Evolutionary conservation across 2,797 vertebrate genomes (phyloP).

Genomic region (Pseudotriccus pelzelni): DNA sequence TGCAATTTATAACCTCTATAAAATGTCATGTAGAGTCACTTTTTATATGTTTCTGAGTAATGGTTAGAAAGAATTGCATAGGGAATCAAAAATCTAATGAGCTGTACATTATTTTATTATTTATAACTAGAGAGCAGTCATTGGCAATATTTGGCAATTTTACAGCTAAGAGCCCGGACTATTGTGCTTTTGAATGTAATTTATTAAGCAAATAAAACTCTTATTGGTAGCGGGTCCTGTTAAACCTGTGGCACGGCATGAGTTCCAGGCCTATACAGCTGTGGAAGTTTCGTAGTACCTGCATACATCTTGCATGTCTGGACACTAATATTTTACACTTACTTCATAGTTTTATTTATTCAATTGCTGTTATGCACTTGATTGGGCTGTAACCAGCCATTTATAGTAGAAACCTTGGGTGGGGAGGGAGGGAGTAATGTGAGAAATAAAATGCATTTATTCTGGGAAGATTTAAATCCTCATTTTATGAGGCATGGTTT

Average conservation of each 20-base stretch:
- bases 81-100: constrained; percentile 82
- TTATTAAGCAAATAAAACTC: constrained; percentile 85
- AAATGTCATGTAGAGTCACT: constrained; percentile 77
- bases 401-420: constrained; percentile 68
- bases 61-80: constrained; percentile 76
- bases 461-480: constrained; percentile 71
- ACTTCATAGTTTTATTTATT: constrained; percentile 82
- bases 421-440: constrained; percentile 24
- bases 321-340: constrained; percentile 84
- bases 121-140: constrained; percentile 80
- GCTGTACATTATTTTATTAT: constrained; percentile 81
- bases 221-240: constrained; percentile 77
- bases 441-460: constrained; percentile 72
- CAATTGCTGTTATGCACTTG: constrained; percentile 74
- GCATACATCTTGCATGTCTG: constrained; percentile 76
- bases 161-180: constrained; percentile 77
- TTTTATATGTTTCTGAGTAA: constrained; percentile 82
- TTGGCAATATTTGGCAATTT: constrained; percentile 84
- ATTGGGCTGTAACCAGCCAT: constrained; percentile 75
- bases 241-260: constrained; percentile 72
- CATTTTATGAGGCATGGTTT: constrained; percentile 66
- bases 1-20: constrained; percentile 83
- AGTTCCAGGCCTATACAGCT: constrained; percentile 70
- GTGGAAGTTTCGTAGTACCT: constrained; percentile 73
- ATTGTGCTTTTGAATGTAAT: constrained; percentile 86